These are phyloP conservation scores for Rhagonycha lutea DNA, from an alignment of 2,888 invertebrate species.

Conservation along the genomic window DNA sequence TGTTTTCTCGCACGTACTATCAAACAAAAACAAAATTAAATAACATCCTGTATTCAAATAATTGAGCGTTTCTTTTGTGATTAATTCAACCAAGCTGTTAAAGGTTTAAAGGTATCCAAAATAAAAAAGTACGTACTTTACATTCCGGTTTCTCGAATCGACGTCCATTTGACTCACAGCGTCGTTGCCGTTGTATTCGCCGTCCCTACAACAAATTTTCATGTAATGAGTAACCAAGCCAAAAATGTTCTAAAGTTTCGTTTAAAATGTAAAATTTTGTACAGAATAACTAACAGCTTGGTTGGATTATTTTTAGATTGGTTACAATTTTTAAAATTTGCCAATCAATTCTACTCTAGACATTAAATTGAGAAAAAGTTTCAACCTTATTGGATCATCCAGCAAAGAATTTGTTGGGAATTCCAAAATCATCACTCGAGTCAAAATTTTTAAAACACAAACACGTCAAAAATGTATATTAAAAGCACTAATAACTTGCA, in stretches of 20 bases:
- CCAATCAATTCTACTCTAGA: background rate
- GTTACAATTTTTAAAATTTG: background rate
- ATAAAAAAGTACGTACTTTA: conserved; percentile 38
- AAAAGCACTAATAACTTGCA: background rate
- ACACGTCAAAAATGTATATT: background rate
- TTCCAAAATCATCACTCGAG: background rate
- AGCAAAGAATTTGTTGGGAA: background rate
- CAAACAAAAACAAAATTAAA: conserved; percentile 13
- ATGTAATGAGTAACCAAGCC: background rate
- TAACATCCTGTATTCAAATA: background rate
- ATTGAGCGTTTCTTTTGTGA: background rate
- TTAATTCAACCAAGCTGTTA: conserved; percentile 24
- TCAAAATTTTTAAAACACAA: background rate
- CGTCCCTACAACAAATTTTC: conserved; percentile 42
- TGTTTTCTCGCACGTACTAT: conserved; percentile 40
- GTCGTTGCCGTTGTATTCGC: conserved; percentile 41
- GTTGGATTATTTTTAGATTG: conserved; percentile 21
- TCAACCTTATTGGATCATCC: background rate
- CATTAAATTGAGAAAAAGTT: background rate
- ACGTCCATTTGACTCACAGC: conserved; percentile 40
- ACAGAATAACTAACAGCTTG: conserved; percentile 21
- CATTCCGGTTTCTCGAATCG: conserved; percentile 37
- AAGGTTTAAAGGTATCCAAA: background rate
- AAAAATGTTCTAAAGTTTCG: background rate
- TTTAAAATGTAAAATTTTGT: background rate